Evolutionary conservation across 2,113 vertebrate species (phyloP), one percentile per base, ranked within the genome.

Genomic region (Psephotus haematonotus): DNA sequence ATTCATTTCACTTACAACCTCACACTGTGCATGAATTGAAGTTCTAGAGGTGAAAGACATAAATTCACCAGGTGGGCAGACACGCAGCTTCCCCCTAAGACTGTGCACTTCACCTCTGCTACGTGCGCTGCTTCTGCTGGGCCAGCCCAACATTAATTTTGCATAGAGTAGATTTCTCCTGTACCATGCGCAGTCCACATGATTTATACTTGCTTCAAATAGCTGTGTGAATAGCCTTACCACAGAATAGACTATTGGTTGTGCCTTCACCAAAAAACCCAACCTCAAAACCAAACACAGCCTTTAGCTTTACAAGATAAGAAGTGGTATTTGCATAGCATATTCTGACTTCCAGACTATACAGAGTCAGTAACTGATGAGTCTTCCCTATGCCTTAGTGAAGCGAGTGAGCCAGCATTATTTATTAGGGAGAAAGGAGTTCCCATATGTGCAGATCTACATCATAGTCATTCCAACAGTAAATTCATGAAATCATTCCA

Each of bases 1-100:
- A 98, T 96, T 92, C 88, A 95, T 97, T 97, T 96, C 78, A 37
- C 95, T 97, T 94, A 92, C 92, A 77, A 55, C 77, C 90, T 96
- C 74, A 78, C 90, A 91, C 92, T 25, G 64, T 19, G n/a, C 78
- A 60, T 59, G 72, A 94, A 96, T 95, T 83, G 47, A 88, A 91
- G 81, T 94, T 97, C 84, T 95, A 95, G 97, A 97, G 92, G 95
- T 97, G 92, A 96, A 97, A 97, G 90, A 92, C 95, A 97, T 97
- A 97, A 95, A 97, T 97, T 97, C 96, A 74, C 86, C 93, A 95
- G 93, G 94, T 97, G 92, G 92, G 93, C 91, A 96, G 92, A 60
- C 84, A 84, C 77, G 37, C 88, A 75, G 86, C 92, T 96, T 95
- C 89, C 88, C 92, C 55, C 41, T 83, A 91, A 92, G 91, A 93